Conservation (phyloP, 2,113 vertebrate genomes). For the Microcebus jonahi region DNA sequence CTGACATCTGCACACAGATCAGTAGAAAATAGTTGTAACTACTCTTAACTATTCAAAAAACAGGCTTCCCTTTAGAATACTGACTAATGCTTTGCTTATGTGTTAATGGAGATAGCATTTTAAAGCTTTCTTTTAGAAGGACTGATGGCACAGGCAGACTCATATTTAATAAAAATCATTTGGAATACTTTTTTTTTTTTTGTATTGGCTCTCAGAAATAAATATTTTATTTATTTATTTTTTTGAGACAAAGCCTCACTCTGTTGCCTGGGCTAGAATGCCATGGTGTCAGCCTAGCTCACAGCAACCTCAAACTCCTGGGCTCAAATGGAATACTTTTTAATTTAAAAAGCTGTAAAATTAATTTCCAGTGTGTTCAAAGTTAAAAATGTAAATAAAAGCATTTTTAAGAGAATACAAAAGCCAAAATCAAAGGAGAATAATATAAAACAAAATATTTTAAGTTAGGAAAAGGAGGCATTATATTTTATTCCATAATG, state of each 20-base stretch:
- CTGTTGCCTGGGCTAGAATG: too few species aligned
- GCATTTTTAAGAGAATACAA: neutral
- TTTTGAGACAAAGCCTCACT: too few species aligned
- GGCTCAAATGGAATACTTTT: constrained; percentile 27
- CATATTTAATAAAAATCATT: neutral
- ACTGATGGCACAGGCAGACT: neutral
- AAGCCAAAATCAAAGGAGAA: neutral
- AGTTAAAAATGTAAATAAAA: constrained; percentile 40
- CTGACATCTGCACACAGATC: neutral
- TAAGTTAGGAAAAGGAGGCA: neutral
- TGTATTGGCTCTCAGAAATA: too few species aligned
- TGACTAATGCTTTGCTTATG: neutral
- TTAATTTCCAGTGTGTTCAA: neutral
- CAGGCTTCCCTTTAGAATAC: neutral
- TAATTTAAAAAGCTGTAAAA: neutral
- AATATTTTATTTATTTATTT: too few species aligned
- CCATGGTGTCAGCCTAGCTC: too few species aligned
- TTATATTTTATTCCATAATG: neutral
- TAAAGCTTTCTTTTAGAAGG: neutral
- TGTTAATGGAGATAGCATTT: neutral
- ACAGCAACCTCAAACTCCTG: too few species aligned
- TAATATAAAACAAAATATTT: neutral
- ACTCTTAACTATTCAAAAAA: neutral
- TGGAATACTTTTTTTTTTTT: constrained; percentile 27
- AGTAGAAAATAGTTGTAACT: neutral